Evolutionary conservation across 2,113 vertebrate genomes (phyloP).

Genomic region (Melanocharis versteri): DNA sequence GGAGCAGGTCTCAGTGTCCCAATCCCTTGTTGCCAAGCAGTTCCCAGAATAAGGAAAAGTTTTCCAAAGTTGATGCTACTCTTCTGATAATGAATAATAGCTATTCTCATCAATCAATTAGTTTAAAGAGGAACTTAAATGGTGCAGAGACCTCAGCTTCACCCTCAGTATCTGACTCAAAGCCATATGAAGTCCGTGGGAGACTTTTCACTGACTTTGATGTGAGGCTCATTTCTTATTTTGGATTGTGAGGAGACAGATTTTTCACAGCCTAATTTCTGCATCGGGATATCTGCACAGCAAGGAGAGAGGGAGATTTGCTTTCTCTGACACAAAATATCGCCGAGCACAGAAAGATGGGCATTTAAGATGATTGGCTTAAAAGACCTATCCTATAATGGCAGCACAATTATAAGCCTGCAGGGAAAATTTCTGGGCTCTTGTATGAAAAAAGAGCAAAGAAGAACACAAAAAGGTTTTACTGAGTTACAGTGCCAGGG

Average conservation of each 20-base stretch:
- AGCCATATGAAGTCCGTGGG: background rate
- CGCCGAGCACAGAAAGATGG: background rate
- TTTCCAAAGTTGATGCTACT: background rate
- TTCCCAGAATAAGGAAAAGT: background rate
- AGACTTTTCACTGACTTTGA: background rate
- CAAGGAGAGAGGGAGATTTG: background rate
- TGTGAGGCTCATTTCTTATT: background rate
- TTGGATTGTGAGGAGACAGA: background rate
- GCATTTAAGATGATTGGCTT: slow-evolving; percentile 40
- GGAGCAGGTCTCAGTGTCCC: background rate
- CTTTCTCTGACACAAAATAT: slow-evolving; percentile 31
- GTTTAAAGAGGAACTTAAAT: background rate
- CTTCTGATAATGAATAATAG: background rate
- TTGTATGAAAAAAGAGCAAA: slow-evolving; percentile 16
- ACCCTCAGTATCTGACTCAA: background rate
- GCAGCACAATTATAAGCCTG: slow-evolving; percentile 52
- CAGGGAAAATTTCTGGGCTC: slow-evolving; percentile 49
- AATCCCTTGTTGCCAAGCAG: background rate
- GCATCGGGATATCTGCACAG: background rate
- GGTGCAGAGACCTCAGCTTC: background rate
- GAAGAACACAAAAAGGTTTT: slow-evolving; percentile 44
- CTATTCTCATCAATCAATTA: background rate
- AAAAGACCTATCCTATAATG: slow-evolving; percentile 22
- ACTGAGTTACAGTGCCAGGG: background rate
- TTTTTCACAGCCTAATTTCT: slow-evolving; percentile 20